Evolutionary conservation across 1,140 invertebrate species (phyloP), one percentile per base, ranked within the genome.

Genomic region (Trinorchestia longiramus): DNA sequence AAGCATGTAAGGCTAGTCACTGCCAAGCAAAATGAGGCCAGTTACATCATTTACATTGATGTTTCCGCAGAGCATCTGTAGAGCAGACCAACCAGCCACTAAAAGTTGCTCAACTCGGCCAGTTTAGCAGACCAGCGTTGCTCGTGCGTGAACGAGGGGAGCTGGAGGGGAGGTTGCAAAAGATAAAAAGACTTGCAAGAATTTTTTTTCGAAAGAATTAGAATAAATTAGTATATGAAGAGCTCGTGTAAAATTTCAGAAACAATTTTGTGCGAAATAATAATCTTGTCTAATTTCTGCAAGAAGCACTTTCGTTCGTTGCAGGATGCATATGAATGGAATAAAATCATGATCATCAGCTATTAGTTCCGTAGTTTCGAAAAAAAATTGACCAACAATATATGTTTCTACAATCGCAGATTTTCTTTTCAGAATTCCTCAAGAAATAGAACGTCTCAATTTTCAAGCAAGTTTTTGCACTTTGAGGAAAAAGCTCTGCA

Each of bases 1-100:
- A 43, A 47, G 92, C 44, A 11, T 0, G 44, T 4, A 28, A 90
- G 40, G 92, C 92, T 44, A 94, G 92, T 94, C 43, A 8, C 92
- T n/a, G 43, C 43, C 88, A 43, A 45, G 92, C 44, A 94, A 94
- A 94, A 94, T 94, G 92, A 94, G 92, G 92, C 43, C 92, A 94
- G 92, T 94, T 43, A 94, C 92, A 94, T 94, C 92, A 94, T 94
- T 94, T 94, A 94, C 92, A 94, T 94, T 94, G 92, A 94, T 94
- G 92, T 94, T 94, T 94, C 92, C 92, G 92, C 11, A 44, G 43
- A 43, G 44, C 92, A 94, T 45, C 92, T 94, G 92, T 47, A 94
- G 92, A 36, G 92, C 43, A 42, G 88, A 17, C 43, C 88, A 15
- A 90, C 88, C 28, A 36, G 88, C 28, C 28, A 11, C 88, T 90